Percentiles rank a stretch among this genome's conserved stretches.
phyloP scores from a whole-genome alignment of 2,888 invertebrate genomes.

The Ophioninae sp. region DNA sequence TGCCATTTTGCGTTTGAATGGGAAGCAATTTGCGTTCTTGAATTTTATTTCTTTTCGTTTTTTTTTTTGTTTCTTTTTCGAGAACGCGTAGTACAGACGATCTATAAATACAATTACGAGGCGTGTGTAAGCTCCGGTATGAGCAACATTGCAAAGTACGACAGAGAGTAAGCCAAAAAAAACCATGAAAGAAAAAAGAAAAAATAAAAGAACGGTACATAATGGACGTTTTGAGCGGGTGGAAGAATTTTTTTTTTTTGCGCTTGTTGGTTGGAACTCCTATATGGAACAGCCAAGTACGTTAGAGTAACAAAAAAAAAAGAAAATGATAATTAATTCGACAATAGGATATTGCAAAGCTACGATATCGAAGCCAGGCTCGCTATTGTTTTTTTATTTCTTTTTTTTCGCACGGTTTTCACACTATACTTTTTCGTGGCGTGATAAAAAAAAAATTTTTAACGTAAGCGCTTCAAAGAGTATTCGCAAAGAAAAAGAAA shows the following conservation, averaged over 20 bases:
- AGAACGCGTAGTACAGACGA: constrained; percentile 65
- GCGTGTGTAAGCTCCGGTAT: constrained; percentile 78
- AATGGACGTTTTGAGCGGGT: constrained; percentile 49
- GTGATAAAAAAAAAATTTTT: no score
- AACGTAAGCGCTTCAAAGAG: background rate
- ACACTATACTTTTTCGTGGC: background rate
- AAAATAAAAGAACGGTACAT: constrained; percentile 40
- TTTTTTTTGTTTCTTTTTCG: constrained; percentile 6
- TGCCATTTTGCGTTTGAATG: background rate
- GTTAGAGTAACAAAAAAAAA: background rate
- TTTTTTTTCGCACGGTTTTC: background rate
- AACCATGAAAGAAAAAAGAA: constrained; percentile 52
- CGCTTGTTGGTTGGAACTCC: constrained; percentile 37
- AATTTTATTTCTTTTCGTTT: no score
- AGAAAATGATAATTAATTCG: constrained; percentile 28
- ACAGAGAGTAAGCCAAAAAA: constrained; percentile 74
- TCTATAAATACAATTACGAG: constrained; percentile 81
- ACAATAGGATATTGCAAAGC: constrained; percentile 55
- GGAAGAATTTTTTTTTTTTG: constrained; percentile 22
- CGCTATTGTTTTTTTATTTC: no score
- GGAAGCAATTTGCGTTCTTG: background rate
- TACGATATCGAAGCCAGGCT: constrained; percentile 56
- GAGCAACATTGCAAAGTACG: constrained; percentile 77
- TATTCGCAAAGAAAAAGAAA: background rate
- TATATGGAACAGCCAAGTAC: constrained; percentile 53